Percentiles rank a stretch among this genome's conserved stretches.
Conservation (phyloP, 2,113 vertebrate genomes). For the Lepisosteus oculatus region DNA sequence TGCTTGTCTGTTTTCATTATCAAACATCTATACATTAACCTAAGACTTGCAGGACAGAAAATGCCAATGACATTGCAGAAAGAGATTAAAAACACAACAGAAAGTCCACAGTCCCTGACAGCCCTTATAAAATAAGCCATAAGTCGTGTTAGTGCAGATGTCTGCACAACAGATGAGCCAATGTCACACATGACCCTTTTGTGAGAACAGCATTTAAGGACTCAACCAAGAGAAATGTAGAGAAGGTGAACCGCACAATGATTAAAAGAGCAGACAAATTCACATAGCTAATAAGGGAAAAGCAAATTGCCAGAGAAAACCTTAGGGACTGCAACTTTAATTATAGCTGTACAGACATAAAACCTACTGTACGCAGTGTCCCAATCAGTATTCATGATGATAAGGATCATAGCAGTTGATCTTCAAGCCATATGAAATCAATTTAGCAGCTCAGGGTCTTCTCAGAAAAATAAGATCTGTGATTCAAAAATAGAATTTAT, state of each 20-base stretch:
- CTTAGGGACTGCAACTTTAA: not conserved
- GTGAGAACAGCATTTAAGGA: slow-evolving; percentile 12
- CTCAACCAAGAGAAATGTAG: slow-evolving; percentile 30
- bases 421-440: slow-evolving; percentile 42
- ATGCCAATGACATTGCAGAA: not conserved
- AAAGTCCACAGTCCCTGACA: too few species aligned
- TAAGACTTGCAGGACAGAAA: not conserved
- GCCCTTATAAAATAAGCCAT: too few species aligned
- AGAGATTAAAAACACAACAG: too few species aligned
- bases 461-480: not conserved
- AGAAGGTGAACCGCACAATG: slow-evolving; percentile 36
- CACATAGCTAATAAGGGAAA: slow-evolving; percentile 12
- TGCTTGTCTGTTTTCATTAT: not conserved
- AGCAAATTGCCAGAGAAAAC: slow-evolving; percentile 15
- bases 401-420: slow-evolving; percentile 42
- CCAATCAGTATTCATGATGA: slow-evolving; percentile 17
- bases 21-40: slow-evolving; percentile 12
- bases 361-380: slow-evolving; percentile 15
- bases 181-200: slow-evolving; percentile 35
- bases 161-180: slow-evolving; percentile 14
- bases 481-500: not conserved
- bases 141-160: too few species aligned
- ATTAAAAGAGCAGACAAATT: slow-evolving; percentile 15
- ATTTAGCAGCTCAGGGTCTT: slow-evolving; percentile 25
- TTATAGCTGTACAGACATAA: slow-evolving; percentile 12